These are phyloP conservation scores for Leptonema lineaticorne DNA, from an alignment of 1,140 invertebrate species.

Conservation along the genomic window DNA sequence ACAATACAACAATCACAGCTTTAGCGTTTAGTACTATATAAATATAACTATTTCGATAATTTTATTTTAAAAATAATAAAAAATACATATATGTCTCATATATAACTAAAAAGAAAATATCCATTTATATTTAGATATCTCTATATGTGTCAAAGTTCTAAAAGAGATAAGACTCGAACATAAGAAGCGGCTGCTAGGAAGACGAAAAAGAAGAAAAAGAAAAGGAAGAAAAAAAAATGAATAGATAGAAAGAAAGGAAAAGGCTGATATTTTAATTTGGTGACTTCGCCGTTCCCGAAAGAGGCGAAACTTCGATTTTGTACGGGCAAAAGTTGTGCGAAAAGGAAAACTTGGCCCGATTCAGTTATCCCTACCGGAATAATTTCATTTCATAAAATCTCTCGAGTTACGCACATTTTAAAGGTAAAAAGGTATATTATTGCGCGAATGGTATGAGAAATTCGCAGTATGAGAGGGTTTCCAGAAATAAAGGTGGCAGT, in stretches of 20 bases:
- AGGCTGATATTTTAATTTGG: background rate
- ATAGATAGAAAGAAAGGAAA: background rate
- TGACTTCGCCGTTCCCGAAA: constrained; percentile 11
- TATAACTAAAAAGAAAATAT: no score
- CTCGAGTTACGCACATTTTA: constrained; percentile 26
- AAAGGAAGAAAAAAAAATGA: no score
- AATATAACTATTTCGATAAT: no score
- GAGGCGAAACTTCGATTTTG: constrained; percentile 21
- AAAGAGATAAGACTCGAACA: no score
- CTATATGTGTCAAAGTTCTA: no score
- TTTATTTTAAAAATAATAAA: no score
- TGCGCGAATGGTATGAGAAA: background rate
- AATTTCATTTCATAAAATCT: constrained; percentile 33
- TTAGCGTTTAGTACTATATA: no score
- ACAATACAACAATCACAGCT: no score
- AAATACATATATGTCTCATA: no score
- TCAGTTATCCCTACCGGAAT: constrained; percentile 30
- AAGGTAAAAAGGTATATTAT: constrained; percentile 23
- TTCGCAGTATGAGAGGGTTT: background rate
- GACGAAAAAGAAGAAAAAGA: no score
- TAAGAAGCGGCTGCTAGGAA: no score
- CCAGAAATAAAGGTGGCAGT: background rate
- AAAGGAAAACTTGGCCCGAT: constrained; percentile 23
- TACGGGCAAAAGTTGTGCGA: constrained; percentile 16
- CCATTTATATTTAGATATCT: no score